Conservation (phyloP, 1,140 invertebrate species). For the Panagrolaimus sp. region DNA sequence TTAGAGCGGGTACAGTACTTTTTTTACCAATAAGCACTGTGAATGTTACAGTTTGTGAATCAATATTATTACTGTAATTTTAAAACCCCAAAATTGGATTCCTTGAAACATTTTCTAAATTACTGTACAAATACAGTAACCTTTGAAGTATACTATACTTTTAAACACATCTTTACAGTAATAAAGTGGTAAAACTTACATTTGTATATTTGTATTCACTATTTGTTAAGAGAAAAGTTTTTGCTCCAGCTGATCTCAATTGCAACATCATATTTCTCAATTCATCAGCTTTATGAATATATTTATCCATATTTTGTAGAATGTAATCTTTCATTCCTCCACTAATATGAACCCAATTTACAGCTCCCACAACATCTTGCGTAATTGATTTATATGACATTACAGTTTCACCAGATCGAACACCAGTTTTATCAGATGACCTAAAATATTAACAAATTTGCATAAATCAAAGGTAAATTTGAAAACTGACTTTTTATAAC, state of each 20-base stretch:
- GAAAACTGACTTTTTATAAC: constrained; percentile 71
- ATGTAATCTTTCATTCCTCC: constrained; percentile 81
- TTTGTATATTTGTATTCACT: constrained; percentile 92
- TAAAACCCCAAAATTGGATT: too few species aligned
- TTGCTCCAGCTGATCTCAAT: constrained; percentile 81
- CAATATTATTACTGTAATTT: too few species aligned
- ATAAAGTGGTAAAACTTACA: constrained; percentile 61
- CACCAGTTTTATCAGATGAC: constrained; percentile 67
- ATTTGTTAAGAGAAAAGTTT: constrained; percentile 91
- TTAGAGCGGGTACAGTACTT: too few species aligned
- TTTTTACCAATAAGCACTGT: too few species aligned
- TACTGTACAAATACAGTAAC: too few species aligned
- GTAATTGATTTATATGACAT: constrained; percentile 99
- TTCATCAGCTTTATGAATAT: constrained; percentile 85
- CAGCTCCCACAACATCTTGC: constrained; percentile 85
- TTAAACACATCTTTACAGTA: too few species aligned
- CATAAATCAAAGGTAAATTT: background rate
- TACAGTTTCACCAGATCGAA: constrained; percentile 81
- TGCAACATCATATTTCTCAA: constrained; percentile 79
- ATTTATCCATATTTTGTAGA: constrained; percentile 79
- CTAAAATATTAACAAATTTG: constrained; percentile 44
- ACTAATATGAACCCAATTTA: constrained; percentile 81
- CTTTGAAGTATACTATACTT: too few species aligned
- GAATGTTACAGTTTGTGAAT: too few species aligned
- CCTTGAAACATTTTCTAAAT: too few species aligned